A percentile compares a stretch with the other conserved stretches of the same genome.
These are phyloP conservation scores for Austrolebias charrua DNA, from an alignment of 2,797 vertebrate genomes.

Conservation along the genomic window DNA sequence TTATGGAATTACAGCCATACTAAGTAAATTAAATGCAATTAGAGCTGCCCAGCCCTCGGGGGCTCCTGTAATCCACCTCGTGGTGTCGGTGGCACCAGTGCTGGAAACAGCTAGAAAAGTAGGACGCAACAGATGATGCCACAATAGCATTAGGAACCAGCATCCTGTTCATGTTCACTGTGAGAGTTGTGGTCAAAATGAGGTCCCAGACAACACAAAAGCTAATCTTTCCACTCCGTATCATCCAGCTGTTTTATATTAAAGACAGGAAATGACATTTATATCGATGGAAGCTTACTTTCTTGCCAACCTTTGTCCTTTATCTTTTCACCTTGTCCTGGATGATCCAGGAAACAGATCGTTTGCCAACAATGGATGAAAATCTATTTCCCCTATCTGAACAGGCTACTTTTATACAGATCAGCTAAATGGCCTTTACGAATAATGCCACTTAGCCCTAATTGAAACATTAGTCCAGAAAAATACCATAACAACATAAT, in stretches of 20 bases:
- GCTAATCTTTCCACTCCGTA: no score
- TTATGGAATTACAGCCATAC: slow-evolving; percentile 48
- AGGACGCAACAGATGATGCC: slow-evolving; percentile 70
- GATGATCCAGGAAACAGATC: slow-evolving; percentile 41
- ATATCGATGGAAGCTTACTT: not conserved
- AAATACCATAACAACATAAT: slow-evolving; percentile 63
- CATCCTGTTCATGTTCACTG: slow-evolving; percentile 36
- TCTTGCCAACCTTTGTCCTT: not conserved
- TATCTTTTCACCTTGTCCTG: slow-evolving; percentile 15
- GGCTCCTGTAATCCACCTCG: slow-evolving; percentile 49
- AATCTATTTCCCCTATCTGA: slow-evolving; percentile 58
- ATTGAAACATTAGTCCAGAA: slow-evolving; percentile 64
- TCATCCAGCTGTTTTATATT: not conserved
- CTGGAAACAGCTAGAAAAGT: slow-evolving; percentile 45
- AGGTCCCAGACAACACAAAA: not conserved
- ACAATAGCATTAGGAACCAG: slow-evolving; percentile 52
- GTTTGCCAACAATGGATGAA: slow-evolving; percentile 50
- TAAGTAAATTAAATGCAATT: slow-evolving; percentile 66
- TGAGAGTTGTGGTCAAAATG: slow-evolving; percentile 19
- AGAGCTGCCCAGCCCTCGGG: slow-evolving; percentile 30
- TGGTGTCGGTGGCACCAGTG: slow-evolving; percentile 44
- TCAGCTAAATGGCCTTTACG: slow-evolving; percentile 69
- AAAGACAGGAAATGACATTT: not conserved
- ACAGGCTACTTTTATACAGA: slow-evolving; percentile 67
- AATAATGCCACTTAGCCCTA: slow-evolving; percentile 78